These are phyloP conservation scores for Leucoptera coffeella DNA, from an alignment of 2,888 invertebrate genomes.

Conservation along the genomic window DNA sequence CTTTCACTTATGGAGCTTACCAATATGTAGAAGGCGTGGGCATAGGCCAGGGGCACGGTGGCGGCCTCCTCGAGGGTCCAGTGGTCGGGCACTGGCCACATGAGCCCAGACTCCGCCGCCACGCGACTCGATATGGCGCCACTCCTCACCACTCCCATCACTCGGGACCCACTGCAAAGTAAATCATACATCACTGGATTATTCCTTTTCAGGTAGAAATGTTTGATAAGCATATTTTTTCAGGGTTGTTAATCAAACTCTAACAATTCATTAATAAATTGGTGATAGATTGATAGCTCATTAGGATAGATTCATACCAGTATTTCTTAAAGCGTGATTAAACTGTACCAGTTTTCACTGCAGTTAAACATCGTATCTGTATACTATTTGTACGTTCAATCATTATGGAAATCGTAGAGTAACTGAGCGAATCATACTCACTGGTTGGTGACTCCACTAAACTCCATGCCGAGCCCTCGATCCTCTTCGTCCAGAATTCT, in stretches of 20 bases:
- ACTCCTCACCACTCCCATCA: slow-evolving; percentile 57
- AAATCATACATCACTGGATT: no score
- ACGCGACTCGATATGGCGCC: slow-evolving; percentile 52
- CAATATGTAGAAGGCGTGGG: slow-evolving; percentile 23
- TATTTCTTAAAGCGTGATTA: no score
- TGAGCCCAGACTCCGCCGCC: slow-evolving; percentile 30
- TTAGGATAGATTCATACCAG: no score
- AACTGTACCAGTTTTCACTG: no score
- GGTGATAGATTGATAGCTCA: no score
- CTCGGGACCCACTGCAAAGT: slow-evolving; percentile 30
- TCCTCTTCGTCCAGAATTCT: slow-evolving; percentile 4
- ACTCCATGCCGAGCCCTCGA: slow-evolving; percentile 20
- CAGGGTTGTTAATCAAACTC: no score
- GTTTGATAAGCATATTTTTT: no score
- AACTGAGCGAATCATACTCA: slow-evolving; percentile 9
- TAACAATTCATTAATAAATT: no score
- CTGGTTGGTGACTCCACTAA: slow-evolving; percentile 21
- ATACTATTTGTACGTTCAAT: no score
- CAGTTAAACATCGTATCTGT: no score
- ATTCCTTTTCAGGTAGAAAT: no score
- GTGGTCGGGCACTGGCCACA: slow-evolving; percentile 61
- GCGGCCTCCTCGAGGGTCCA: slow-evolving; percentile 70
- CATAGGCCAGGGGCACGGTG: slow-evolving; percentile 69
- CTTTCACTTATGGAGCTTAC: slow-evolving; percentile 4
- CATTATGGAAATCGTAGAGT: no score